phyloP scores from a whole-genome alignment of 1,140 invertebrate species.

The Drosophila athabasca region DNA sequence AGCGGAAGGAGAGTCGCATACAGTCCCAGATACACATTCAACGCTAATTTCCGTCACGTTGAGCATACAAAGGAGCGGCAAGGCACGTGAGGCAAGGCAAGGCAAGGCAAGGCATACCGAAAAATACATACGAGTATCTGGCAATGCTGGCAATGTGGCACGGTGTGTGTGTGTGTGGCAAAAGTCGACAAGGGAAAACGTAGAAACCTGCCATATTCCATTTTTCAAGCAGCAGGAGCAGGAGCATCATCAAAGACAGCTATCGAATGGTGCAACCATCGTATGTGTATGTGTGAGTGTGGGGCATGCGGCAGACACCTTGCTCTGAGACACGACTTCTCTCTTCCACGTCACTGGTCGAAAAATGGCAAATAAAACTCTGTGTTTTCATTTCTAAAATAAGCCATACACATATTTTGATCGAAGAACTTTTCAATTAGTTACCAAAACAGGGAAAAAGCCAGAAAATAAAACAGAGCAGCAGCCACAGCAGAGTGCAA shows the following conservation, averaged over 20 bases:
- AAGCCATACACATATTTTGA: neutral
- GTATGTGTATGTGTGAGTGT: slow-evolving; percentile 4
- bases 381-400: slow-evolving; percentile 1
- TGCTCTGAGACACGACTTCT: neutral
- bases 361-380: slow-evolving; percentile 18
- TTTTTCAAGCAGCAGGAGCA: slow-evolving; percentile 3
- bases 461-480: too few species aligned
- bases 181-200: slow-evolving; percentile 19
- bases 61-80: slow-evolving; percentile 74
- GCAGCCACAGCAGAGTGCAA: too few species aligned
- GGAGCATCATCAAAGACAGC: slow-evolving; percentile 20
- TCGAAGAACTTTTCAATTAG: slow-evolving; percentile 7
- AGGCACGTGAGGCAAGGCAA: slow-evolving; percentile 51
- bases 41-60: slow-evolving; percentile 82
- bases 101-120: neutral
- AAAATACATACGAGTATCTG: slow-evolving; percentile 25
- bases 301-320: slow-evolving; percentile 3
- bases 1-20: slow-evolving; percentile 5
- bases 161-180: neutral
- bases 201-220: too few species aligned
- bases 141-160: too few species aligned
- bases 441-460: neutral
- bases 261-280: slow-evolving; percentile 34
- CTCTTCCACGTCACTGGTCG: slow-evolving; percentile 9
- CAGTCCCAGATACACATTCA: slow-evolving; percentile 36